Evolutionary conservation across 2,113 vertebrate species (phyloP), one percentile per base, ranked within the genome.

Genomic region (Ammodytes dubius): DNA sequence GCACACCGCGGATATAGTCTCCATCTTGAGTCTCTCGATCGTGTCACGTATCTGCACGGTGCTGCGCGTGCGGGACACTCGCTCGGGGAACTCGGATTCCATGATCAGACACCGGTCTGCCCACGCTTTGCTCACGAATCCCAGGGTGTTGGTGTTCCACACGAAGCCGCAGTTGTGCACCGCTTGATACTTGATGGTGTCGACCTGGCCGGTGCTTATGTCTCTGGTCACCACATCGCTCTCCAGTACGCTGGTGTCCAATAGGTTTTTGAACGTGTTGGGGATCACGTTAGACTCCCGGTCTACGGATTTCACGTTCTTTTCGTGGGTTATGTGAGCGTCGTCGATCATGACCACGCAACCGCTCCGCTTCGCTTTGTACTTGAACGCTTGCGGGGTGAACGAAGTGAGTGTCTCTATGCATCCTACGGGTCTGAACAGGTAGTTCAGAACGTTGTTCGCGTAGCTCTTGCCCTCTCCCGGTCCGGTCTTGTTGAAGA

Each of bases 401-500:
- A 83, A 83, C 0, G 81, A 83, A 1, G 81, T 83, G 0, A 83
- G 46, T 0, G 45, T 83, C 15, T 83, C 74, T 1, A 77, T 60
- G 53, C 81, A 83, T n/a, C n/a, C n/a, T 2, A 77, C 52, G 10
- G 0, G 0, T 13, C 6, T n/a, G 50, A 77, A 83, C 52, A 59
- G 60, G 2, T 27, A 66, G 67, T 53, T 66, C 13, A 83, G 19
- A 0, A 83, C 49, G 6, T 46, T 67, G 60, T 77, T 83, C 0
- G 81, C 72, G 37, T 82, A 82, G 5, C 57, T 82, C 17, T 82
- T 82, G 8, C 79, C 79, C 9, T 72, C 74, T 1, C 81, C 81
- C 0, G 61, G 53, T 1, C 81, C 81, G 0, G 68, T 77, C 14
- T 72, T 46, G 68, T 83, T 83, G 15, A 83, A 59, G 2, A 83